Percentiles rank a stretch among this genome's conserved stretches.
phyloP scores from a whole-genome alignment of 1,140 invertebrate genomes.

The Pentalonia nigronervosa region DNA sequence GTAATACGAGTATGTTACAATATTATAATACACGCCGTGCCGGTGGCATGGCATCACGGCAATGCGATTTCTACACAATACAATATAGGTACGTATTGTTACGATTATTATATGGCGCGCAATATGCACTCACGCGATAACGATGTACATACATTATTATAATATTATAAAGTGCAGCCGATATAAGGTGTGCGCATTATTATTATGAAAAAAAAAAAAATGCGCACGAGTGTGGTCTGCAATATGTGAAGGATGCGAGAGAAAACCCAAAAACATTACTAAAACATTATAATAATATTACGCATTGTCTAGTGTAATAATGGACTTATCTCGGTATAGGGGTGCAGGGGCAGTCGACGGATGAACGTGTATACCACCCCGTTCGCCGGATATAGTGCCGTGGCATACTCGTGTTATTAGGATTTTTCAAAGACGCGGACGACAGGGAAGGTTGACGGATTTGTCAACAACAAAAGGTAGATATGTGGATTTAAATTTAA shows the following conservation, averaged over 20 bases:
- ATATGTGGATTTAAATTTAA: background rate
- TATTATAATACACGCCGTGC: background rate
- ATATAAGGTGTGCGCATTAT: slow-evolving; percentile 5
- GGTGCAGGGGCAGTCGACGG: background rate
- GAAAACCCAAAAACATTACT: background rate
- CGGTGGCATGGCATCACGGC: background rate
- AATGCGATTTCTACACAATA: background rate
- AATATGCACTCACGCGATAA: slow-evolving; percentile 34
- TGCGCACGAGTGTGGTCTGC: background rate
- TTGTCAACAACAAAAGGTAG: background rate
- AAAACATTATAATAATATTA: background rate
- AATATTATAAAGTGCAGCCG: slow-evolving; percentile 19
- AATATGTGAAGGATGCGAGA: background rate
- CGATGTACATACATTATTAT: background rate
- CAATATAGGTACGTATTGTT: background rate
- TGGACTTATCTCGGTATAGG: background rate
- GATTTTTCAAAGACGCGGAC: background rate
- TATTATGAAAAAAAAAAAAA: background rate
- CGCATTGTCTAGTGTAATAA: too few relatives aligned
- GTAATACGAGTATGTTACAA: background rate
- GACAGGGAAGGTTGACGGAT: background rate
- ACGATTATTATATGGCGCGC: background rate
- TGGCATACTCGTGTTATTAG: background rate
- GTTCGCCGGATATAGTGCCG: too few relatives aligned
- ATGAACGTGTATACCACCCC: background rate